phyloP scores from a whole-genome alignment of 2,888 invertebrate genomes.

The Pomacea canaliculata region DNA sequence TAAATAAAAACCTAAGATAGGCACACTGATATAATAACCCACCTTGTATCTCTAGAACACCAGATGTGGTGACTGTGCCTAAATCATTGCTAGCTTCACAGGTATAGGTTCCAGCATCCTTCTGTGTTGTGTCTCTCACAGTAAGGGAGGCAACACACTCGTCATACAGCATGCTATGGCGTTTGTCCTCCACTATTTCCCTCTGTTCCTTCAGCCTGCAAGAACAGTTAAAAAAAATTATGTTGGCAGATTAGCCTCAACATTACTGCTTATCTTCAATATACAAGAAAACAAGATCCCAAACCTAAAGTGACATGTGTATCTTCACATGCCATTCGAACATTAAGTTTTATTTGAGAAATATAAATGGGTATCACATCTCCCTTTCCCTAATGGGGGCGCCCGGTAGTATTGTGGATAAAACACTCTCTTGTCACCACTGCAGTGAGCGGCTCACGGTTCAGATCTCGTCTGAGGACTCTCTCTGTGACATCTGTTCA shows the following conservation, averaged over 20 bases:
- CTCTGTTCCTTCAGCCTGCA: conserved; percentile 60
- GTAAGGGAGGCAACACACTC: conserved; percentile 73
- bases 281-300: no score
- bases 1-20: neutral
- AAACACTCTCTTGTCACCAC: no score
- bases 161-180: conserved; percentile 57
- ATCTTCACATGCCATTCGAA: no score
- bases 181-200: conserved; percentile 57
- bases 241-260: neutral
- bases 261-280: no score
- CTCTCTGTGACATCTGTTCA: no score
- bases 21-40: conserved; percentile 11
- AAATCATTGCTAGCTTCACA: conserved; percentile 67
- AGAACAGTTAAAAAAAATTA: neutral
- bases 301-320: no score
- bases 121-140: conserved; percentile 72
- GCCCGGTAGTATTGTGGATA: no score
- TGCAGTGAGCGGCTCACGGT: no score
- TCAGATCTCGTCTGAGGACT: no score
- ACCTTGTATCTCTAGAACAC: conserved; percentile 61
- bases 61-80: conserved; percentile 65
- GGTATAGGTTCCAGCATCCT: conserved; percentile 64
- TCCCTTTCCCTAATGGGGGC: no score
- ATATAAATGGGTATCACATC: no score
- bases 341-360: no score